Conservation (phyloP, 2,113 vertebrate species). For the Cebus imitator region DNA sequence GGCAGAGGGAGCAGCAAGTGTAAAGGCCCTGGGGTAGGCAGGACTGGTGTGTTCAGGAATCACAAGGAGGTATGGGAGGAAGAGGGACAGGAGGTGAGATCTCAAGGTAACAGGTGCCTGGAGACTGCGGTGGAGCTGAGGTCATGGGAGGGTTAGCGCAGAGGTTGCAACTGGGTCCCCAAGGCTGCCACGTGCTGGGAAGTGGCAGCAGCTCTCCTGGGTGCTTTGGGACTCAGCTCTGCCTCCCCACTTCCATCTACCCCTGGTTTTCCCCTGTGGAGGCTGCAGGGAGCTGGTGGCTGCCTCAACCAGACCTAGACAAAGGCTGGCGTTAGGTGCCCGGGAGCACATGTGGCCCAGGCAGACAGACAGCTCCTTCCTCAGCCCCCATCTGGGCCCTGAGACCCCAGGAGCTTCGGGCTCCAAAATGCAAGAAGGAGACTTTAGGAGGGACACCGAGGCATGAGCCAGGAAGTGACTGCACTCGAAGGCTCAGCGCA, state of each 20-base stretch:
- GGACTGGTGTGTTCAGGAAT: background rate
- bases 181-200: background rate
- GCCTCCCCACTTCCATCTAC: rapidly evolving
- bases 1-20: background rate
- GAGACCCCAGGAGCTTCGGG: background rate
- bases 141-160: too few species aligned
- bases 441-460: too few species aligned
- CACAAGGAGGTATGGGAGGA: background rate
- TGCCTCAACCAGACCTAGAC: background rate
- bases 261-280: background rate
- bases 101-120: background rate
- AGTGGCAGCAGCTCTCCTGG: background rate
- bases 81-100: background rate
- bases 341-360: background rate
- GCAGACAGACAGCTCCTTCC: background rate
- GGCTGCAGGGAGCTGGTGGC: background rate
- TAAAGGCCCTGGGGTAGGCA: background rate
- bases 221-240: background rate
- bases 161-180: background rate
- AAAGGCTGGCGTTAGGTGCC: background rate
- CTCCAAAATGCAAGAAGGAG: background rate
- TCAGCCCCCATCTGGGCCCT: background rate
- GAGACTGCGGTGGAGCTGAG: background rate
- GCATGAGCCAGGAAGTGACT: rapidly evolving
- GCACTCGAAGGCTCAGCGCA: rapidly evolving